Conservation (phyloP, 2,888 invertebrate genomes). For the Nymphalis c-album region DNA sequence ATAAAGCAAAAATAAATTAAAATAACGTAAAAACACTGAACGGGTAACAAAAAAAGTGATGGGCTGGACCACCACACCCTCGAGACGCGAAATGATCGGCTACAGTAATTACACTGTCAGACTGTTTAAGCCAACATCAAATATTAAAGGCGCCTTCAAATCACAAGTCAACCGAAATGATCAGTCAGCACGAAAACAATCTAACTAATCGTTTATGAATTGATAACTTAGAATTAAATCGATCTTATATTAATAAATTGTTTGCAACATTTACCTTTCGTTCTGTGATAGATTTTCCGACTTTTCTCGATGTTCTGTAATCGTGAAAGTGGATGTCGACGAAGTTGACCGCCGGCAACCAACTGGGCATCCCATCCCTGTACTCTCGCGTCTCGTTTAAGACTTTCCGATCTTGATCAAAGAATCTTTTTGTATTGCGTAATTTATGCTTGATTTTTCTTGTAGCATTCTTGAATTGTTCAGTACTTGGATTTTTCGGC, state of each 20-base stretch:
- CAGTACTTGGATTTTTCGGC: constrained; percentile 53
- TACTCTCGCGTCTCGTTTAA: constrained; percentile 64
- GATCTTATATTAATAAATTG: not conserved
- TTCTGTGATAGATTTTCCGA: constrained; percentile 57
- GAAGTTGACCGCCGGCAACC: constrained; percentile 73
- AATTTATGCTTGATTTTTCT: constrained; percentile 66
- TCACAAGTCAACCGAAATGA: constrained; percentile 32
- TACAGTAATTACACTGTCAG: constrained; percentile 74
- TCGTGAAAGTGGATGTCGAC: constrained; percentile 68
- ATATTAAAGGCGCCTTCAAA: constrained; percentile 40
- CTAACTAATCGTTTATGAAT: constrained; percentile 1
- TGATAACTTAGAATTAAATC: constrained; percentile 6
- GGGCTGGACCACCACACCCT: constrained; percentile 70
- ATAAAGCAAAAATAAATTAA: constrained; percentile 74
- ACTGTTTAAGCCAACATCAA: constrained; percentile 59
- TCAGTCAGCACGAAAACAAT: constrained; percentile 27
- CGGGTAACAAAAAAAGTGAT: constrained; percentile 68
- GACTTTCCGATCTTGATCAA: constrained; percentile 58
- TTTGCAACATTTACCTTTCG: constrained; percentile 59
- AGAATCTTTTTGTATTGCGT: constrained; percentile 63
- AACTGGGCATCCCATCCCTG: constrained; percentile 66
- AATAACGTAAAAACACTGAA: constrained; percentile 74
- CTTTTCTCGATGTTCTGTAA: constrained; percentile 52
- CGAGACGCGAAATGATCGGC: constrained; percentile 61
- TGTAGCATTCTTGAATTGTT: constrained; percentile 61